A percentile compares a stretch with the other conserved stretches of the same genome.
These are phyloP conservation scores for Capreolus pygargus DNA, from an alignment of 2,113 vertebrate genomes.

Conservation along the genomic window DNA sequence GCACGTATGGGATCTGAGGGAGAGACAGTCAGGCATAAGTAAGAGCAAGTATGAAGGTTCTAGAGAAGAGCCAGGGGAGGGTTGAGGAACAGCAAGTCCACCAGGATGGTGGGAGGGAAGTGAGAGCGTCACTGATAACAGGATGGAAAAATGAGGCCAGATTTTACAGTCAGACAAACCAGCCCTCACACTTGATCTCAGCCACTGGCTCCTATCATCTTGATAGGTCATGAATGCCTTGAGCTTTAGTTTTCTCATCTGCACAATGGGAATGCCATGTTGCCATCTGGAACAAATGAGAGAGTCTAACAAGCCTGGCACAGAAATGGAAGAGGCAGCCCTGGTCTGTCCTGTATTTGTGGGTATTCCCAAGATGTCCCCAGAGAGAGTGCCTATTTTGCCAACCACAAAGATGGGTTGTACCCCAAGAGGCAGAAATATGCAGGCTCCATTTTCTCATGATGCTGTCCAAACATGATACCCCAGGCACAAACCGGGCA, in stretches of 20 bases:
- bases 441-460: neutral
- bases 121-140: neutral
- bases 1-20: neutral
- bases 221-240: neutral
- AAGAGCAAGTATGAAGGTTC: neutral
- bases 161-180: neutral
- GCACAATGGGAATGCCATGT: neutral
- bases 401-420: neutral
- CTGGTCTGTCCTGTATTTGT: neutral
- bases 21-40: neutral
- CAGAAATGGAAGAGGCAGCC: neutral
- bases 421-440: neutral
- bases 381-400: neutral
- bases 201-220: neutral
- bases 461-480: neutral
- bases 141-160: neutral
- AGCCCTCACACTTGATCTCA: neutral
- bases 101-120: neutral
- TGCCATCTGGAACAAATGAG: neutral
- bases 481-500: neutral
- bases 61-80: too few species aligned
- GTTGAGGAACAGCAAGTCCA: neutral
- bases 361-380: neutral
- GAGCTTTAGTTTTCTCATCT: neutral
- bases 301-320: neutral